Conservation (phyloP, 1,140 invertebrate genomes). For the Asbolus verrucosus region DNA sequence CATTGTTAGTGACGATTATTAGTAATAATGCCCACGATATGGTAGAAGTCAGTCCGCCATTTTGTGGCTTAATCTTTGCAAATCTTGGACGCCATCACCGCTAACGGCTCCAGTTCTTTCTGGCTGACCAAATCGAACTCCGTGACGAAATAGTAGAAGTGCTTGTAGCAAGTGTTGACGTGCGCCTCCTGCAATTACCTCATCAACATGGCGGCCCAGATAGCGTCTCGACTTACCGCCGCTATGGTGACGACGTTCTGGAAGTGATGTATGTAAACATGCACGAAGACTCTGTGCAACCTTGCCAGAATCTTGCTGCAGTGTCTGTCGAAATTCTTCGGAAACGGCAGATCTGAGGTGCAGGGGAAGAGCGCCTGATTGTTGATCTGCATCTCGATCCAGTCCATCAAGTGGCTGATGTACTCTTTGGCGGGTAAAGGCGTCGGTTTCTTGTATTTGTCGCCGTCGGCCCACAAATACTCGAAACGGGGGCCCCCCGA, state of each 20-base stretch:
- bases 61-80: slow-evolving; percentile 68
- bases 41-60: background rate
- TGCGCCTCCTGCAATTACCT: slow-evolving; percentile 89
- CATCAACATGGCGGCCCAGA: too few relatives aligned
- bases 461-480: slow-evolving; percentile 93
- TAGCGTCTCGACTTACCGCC: slow-evolving; percentile 85
- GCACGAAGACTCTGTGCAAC: slow-evolving; percentile 94
- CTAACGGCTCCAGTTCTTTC: slow-evolving; percentile 90
- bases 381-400: slow-evolving; percentile 94
- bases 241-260: slow-evolving; percentile 89
- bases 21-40: too few relatives aligned
- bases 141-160: slow-evolving; percentile 95
- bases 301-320: slow-evolving; percentile 93
- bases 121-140: slow-evolving; percentile 88
- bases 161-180: slow-evolving; percentile 97
- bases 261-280: slow-evolving; percentile 98
- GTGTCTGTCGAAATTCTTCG: slow-evolving; percentile 82
- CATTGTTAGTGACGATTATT: too few relatives aligned
- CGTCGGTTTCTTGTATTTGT: slow-evolving; percentile 87
- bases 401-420: slow-evolving; percentile 91
- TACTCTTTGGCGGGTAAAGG: slow-evolving; percentile 90
- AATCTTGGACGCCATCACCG: slow-evolving; percentile 80
- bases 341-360: slow-evolving; percentile 86
- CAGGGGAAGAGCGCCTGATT: slow-evolving; percentile 75
- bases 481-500: slow-evolving; percentile 90